Percentiles rank a stretch among this genome's conserved stretches.
These are phyloP conservation scores for Choreutis nemorana DNA, from an alignment of 2,888 invertebrate genomes.

Conservation along the genomic window DNA sequence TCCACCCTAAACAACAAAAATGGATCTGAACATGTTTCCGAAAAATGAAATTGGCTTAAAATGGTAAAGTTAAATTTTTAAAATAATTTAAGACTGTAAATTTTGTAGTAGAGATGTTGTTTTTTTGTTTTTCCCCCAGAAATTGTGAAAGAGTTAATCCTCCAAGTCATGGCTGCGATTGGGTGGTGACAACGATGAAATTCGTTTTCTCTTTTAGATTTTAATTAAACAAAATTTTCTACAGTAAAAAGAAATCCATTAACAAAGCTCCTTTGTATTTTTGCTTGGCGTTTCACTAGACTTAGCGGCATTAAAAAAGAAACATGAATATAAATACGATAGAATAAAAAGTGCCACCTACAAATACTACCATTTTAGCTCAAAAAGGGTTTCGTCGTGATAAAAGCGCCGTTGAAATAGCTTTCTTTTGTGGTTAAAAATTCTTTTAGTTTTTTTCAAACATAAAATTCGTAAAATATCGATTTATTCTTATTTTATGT, in stretches of 20 bases:
- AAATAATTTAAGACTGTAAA: no score
- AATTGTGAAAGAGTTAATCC: no score
- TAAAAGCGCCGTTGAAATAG: conserved; percentile 19
- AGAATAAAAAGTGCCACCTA: conserved; percentile 22
- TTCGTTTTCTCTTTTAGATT: conserved; percentile 11
- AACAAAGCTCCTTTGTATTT: conserved; percentile 22
- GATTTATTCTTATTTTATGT: not conserved
- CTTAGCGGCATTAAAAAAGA: conserved; percentile 18
- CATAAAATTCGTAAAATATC: conserved; percentile 9
- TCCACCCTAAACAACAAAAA: no score
- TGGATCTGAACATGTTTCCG: no score
- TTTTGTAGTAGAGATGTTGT: no score
- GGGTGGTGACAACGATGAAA: conserved; percentile 3
- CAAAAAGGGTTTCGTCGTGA: conserved; percentile 19
- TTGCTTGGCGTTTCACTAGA: conserved; percentile 17
- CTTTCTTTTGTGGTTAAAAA: conserved; percentile 21
- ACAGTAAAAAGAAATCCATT: conserved; percentile 20
- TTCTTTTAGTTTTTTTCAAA: conserved; percentile 18
- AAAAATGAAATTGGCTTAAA: no score
- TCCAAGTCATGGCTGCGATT: no score
- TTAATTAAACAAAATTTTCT: conserved; percentile 19
- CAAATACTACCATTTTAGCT: conserved; percentile 18
- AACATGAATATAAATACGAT: conserved; percentile 27
- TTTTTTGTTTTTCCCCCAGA: no score
- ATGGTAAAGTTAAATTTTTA: no score